Evolutionary conservation across 2,113 vertebrate species (phyloP).

Genomic region (Lepidothrix coronata): DNA sequence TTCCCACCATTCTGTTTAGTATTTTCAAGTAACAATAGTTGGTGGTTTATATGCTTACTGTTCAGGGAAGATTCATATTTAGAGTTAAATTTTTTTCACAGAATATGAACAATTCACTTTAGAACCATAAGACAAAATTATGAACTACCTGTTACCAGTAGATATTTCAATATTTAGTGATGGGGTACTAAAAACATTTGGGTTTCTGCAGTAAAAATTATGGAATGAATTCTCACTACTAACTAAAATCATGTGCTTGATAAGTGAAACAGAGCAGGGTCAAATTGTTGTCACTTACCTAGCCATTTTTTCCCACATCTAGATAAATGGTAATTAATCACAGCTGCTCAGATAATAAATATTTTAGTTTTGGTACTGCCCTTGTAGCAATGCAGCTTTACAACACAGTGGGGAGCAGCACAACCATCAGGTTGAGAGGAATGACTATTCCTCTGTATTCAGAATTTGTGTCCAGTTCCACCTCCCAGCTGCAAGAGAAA

Average conservation of each 20-base stretch:
- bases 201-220: neutral
- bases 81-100: neutral
- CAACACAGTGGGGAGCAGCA: neutral
- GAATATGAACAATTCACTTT: neutral
- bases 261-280: neutral
- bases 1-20: neutral
- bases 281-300: neutral
- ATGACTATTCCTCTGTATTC: neutral
- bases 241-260: neutral
- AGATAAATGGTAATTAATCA: neutral
- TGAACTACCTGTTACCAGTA: neutral
- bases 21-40: neutral
- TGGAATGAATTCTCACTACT: neutral
- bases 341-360: neutral
- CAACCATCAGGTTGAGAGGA: neutral
- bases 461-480: neutral
- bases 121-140: conserved; percentile 11
- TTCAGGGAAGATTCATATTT: neutral
- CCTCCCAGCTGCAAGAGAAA: neutral
- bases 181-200: neutral
- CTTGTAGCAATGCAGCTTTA: neutral
- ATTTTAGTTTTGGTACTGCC: neutral
- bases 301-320: neutral
- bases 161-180: neutral
- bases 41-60: neutral